A percentile compares a stretch with the other conserved stretches of the same genome.
Evolutionary conservation across 2,113 vertebrate species (phyloP).

Genomic region (Ifrita kowaldi): DNA sequence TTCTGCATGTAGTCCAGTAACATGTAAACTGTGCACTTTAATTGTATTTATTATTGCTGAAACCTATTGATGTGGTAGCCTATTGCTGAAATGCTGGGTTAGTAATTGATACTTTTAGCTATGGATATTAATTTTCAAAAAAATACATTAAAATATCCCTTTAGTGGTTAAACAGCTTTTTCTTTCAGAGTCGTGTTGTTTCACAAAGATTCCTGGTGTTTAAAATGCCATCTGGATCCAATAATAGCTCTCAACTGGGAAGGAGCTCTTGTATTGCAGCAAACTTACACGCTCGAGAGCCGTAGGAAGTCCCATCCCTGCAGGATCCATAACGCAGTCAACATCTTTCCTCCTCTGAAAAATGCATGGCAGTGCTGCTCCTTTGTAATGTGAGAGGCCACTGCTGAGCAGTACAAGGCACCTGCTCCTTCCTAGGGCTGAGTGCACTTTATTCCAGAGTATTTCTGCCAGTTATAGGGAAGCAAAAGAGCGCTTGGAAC

Average conservation of each 20-base stretch:
- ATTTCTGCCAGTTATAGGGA: background rate
- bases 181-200: background rate
- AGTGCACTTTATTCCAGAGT: background rate
- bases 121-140: background rate
- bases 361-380: background rate
- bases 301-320: background rate
- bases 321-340: slow-evolving; percentile 25
- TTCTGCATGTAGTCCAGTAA: background rate
- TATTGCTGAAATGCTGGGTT: background rate
- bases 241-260: background rate
- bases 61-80: background rate
- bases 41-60: background rate
- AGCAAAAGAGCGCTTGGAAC: background rate
- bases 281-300: background rate
- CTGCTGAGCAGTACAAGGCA: slow-evolving; percentile 12
- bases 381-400: slow-evolving; percentile 8
- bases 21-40: background rate
- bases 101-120: background rate
- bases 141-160: background rate
- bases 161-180: background rate
- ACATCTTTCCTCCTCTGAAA: background rate
- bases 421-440: background rate
- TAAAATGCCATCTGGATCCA: slow-evolving; percentile 35
- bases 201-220: background rate
- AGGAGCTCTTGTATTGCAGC: background rate